Conservation (phyloP, 2,113 vertebrate genomes). For the Odobenus rosmarus region DNA sequence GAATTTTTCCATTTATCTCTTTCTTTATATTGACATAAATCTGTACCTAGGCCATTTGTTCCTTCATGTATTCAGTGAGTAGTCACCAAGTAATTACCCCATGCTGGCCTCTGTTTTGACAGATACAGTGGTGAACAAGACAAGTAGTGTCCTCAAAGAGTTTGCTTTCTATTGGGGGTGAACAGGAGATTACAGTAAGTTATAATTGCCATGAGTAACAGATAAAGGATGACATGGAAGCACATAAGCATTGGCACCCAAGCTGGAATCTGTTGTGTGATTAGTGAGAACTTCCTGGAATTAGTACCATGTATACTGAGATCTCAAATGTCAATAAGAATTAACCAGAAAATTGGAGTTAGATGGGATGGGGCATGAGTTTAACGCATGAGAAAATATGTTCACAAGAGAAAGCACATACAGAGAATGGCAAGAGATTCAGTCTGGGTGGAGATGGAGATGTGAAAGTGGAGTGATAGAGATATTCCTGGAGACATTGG, state of each 20-base stretch:
- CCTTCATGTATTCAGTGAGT: neutral
- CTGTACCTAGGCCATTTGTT: neutral
- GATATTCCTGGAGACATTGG: too few relatives aligned
- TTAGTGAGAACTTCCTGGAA: neutral
- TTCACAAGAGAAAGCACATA: neutral
- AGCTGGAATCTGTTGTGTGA: neutral
- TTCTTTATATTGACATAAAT: neutral
- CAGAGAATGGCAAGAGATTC: neutral
- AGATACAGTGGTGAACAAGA: neutral
- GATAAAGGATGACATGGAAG: neutral
- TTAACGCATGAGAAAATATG: neutral
- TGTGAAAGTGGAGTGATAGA: neutral
- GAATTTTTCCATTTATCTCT: neutral
- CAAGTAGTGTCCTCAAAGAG: neutral
- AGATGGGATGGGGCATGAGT: neutral
- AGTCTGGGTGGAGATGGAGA: neutral
- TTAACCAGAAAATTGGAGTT: neutral
- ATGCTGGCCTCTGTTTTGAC: neutral
- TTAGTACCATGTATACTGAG: neutral
- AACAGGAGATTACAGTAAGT: neutral
- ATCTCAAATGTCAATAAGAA: neutral
- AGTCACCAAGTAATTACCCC: neutral
- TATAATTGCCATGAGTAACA: neutral
- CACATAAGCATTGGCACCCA: neutral
- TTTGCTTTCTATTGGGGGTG: neutral